phyloP scores from a whole-genome alignment of 2,888 invertebrate species.

The Chrysolina oricalcia region DNA sequence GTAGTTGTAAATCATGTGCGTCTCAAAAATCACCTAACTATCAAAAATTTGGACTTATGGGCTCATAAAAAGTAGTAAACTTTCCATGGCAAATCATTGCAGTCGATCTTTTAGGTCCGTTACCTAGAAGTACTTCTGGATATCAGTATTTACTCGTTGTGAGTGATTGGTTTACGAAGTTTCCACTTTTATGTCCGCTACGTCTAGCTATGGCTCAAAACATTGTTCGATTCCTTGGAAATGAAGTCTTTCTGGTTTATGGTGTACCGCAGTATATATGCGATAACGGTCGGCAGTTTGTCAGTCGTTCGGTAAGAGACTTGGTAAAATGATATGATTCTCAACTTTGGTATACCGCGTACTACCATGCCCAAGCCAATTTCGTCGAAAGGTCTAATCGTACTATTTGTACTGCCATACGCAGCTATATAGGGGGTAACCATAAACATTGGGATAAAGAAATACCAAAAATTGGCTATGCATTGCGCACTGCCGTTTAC shows the following conservation, averaged over 20 bases:
- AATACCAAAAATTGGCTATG: background rate
- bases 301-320: background rate
- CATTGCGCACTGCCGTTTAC: background rate
- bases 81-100: background rate
- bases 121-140: background rate
- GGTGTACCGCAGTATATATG: background rate
- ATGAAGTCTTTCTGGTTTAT: background rate
- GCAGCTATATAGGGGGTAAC: background rate
- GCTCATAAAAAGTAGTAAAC: background rate
- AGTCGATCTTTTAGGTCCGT: background rate
- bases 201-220: background rate
- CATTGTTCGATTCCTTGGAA: background rate
- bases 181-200: background rate
- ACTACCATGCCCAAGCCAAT: slow-evolving; percentile 4
- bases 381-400: background rate
- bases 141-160: background rate
- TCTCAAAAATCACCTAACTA: no score
- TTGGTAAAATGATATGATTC: background rate
- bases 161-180: background rate
- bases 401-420: background rate
- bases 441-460: background rate
- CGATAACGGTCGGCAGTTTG: background rate
- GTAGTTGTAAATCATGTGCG: no score
- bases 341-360: slow-evolving; percentile 4
- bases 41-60: no score